phyloP scores from a whole-genome alignment of 2,113 vertebrate species.

The Parus major region DNA sequence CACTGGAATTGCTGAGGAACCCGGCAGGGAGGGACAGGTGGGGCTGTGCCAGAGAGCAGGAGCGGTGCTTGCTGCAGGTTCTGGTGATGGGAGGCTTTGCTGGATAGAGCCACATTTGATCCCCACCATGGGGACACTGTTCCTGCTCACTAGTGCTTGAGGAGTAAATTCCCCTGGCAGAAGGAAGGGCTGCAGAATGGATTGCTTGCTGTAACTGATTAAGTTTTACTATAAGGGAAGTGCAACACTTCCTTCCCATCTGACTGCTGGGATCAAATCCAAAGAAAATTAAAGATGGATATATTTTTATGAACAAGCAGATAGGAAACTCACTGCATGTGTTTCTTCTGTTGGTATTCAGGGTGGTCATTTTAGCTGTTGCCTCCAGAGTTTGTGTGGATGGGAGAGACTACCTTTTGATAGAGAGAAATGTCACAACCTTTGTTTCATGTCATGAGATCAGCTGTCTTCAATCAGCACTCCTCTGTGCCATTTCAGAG shows the following conservation, averaged over 20 bases:
- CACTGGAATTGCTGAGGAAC: neutral
- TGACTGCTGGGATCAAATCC: slow-evolving; percentile 31
- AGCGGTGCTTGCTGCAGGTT: neutral
- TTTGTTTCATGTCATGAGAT: neutral
- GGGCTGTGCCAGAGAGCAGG: neutral
- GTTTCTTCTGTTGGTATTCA: neutral
- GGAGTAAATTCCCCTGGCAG: neutral
- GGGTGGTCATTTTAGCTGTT: neutral
- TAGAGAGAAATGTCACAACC: neutral
- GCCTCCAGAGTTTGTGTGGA: neutral
- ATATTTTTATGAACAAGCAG: neutral
- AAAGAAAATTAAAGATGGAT: neutral
- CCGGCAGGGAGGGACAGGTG: neutral
- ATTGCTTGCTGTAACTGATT: neutral
- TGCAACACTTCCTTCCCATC: neutral
- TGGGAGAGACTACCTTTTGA: neutral
- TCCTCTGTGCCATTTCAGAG: neutral
- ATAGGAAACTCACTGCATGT: neutral
- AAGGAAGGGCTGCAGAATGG: neutral
- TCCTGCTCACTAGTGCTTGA: neutral
- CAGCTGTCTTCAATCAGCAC: neutral
- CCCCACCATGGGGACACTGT: neutral
- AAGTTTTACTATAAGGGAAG: neutral
- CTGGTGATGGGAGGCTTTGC: neutral
- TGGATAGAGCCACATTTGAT: neutral